These are phyloP conservation scores for Irena cyanogastra DNA, from an alignment of 2,113 vertebrate genomes.

Conservation along the genomic window DNA sequence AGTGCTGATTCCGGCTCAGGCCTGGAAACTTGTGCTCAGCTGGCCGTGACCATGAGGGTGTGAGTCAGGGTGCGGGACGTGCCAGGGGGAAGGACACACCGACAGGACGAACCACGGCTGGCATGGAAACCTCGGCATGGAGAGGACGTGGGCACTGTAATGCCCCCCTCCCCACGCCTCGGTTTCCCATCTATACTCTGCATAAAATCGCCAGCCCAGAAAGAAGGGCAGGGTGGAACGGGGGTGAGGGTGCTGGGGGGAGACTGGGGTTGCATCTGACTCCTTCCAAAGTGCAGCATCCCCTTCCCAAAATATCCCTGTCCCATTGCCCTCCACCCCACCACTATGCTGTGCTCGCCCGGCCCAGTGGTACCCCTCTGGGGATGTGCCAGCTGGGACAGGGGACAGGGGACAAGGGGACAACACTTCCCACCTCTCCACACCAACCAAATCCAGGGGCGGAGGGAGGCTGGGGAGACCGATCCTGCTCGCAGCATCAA, in stretches of 20 bases:
- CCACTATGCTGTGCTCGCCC: background rate
- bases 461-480: background rate
- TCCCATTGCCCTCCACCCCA: background rate
- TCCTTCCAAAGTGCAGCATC: background rate
- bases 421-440: background rate
- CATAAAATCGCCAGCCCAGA: background rate
- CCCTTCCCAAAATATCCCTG: background rate
- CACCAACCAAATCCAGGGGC: background rate
- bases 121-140: background rate
- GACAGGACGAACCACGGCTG: background rate
- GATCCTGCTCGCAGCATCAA: background rate
- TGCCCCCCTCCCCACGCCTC: background rate
- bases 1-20: background rate
- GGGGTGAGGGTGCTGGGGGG: background rate
- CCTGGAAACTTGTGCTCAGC: constrained; percentile 35
- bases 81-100: background rate
- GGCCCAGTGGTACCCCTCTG: background rate
- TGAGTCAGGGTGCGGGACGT: constrained; percentile 21
- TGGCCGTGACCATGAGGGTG: background rate
- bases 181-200: background rate
- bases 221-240: background rate
- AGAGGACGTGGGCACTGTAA: background rate
- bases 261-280: background rate
- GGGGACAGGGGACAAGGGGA: background rate
- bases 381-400: background rate